A percentile compares a stretch with the other conserved stretches of the same genome.
These are phyloP conservation scores for Gorsachius magnificus DNA, from an alignment of 2,797 vertebrate genomes.

Conservation along the genomic window DNA sequence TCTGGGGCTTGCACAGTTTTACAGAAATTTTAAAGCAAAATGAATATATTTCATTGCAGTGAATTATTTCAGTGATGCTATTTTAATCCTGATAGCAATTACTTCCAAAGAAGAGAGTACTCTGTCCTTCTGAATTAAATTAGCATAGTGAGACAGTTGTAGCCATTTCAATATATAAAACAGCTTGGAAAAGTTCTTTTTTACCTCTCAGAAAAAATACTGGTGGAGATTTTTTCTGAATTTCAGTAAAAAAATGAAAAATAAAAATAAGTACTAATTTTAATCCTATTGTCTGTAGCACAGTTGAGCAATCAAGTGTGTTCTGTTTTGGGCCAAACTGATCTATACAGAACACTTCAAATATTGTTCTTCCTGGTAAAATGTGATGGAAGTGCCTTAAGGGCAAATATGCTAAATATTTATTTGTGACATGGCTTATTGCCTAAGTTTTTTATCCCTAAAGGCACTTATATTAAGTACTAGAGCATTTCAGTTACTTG, in stretches of 20 bases:
- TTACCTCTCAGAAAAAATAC: neutral
- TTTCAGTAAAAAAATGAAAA: neutral
- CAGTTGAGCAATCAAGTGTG: neutral
- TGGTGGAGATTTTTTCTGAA: neutral
- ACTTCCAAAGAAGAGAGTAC: neutral
- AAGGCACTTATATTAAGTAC: conserved; percentile 36
- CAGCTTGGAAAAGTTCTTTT: neutral
- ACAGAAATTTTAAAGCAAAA: neutral
- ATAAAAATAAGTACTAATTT: neutral
- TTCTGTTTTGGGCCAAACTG: neutral
- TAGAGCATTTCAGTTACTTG: conserved; percentile 30
- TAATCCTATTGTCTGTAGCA: neutral
- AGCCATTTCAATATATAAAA: neutral
- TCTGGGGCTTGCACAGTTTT: neutral
- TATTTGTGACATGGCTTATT: conserved; percentile 50
- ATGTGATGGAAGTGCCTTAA: conserved; percentile 19
- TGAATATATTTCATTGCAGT: neutral
- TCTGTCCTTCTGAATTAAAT: neutral
- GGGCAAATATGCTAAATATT: conserved; percentile 49
- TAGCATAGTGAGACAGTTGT: neutral
- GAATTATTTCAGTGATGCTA: neutral
- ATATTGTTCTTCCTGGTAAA: conserved; percentile 43
- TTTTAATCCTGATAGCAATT: neutral
- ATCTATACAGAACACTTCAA: neutral
- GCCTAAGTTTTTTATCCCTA: neutral